Base-by-base conservation (phyloP, 2,113 vertebrate species). In the Chroicocephalus ridibundus region DNA sequence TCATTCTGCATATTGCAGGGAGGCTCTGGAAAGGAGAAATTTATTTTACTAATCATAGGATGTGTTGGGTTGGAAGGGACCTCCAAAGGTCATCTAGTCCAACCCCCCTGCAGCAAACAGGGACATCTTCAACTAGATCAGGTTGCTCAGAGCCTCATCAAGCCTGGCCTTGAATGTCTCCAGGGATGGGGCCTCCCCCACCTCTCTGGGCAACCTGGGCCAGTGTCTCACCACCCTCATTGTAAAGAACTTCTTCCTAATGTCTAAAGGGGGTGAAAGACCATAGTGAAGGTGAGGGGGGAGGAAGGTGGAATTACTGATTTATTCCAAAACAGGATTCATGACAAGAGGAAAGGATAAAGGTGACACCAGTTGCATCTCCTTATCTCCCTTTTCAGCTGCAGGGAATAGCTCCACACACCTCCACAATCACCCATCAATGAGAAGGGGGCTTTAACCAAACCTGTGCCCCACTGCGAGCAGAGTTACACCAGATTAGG, bases 221-320 rank as follows among this genome's bases (percentile, higher is more conserved):
- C 47, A 47, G 47, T 47, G 20, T 47, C 47, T 47, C 47, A 11
- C 47, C 47, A 47, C 20, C 47, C 47, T 47, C 20, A 47, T 5
- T 20, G 47, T 21, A 47, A 47, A 47, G 20, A 47, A 47, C 47
- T 47, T 11, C 47, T 21, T 49, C 47, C 47, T 49, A 49, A 49
- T 21, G 47, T 22, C 47, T 49, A 49, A 49, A 74, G 19, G 32
- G 40, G 36, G 44, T 66, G 46, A 69, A 62, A 82, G 34, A 61
- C 5, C 5, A 1, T 5, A 0, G 2, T 11, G 38, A 64, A 60
- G n/a, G 60, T 17, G 34, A 58, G 3, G 13, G 11, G 4, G 32
- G 19, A 76, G 8, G 31, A 60, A 91, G 18, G 29, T 15, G 32
- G 19, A 89, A 78, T 69, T 69, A 66, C 13, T 3, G 1, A 62